Evolutionary conservation across 2,888 invertebrate genomes (phyloP).

Genomic region (Druceiella hillmani): DNA sequence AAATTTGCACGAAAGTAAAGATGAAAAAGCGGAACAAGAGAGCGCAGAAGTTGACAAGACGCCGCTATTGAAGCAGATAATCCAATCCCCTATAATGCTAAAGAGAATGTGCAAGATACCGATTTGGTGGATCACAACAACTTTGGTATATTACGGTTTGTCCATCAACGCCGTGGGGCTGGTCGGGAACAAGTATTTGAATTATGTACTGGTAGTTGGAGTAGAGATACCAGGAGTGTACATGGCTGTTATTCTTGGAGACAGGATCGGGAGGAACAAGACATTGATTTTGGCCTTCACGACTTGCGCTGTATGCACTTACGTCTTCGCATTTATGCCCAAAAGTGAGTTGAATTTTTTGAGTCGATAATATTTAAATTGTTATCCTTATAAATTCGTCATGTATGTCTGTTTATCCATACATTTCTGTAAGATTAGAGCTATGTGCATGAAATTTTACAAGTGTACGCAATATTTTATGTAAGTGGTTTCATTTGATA

Average conservation of each 20-base stretch:
- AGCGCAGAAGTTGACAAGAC: slow-evolving; percentile 11
- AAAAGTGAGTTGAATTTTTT: no score
- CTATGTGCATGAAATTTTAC: no score
- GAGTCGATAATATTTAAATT: no score
- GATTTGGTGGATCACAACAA: slow-evolving; percentile 73
- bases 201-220: slow-evolving; percentile 60
- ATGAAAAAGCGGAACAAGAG: slow-evolving; percentile 25
- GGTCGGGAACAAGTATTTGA: slow-evolving; percentile 68
- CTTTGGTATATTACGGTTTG: slow-evolving; percentile 74
- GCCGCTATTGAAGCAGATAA: slow-evolving; percentile 37
- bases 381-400: no score
- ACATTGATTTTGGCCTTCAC: slow-evolving; percentile 38
- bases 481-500: no score
- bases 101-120: slow-evolving; percentile 62
- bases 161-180: slow-evolving; percentile 70
- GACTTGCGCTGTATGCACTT: slow-evolving; percentile 46
- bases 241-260: slow-evolving; percentile 56
- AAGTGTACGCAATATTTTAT: no score
- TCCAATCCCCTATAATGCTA: slow-evolving; percentile 50
- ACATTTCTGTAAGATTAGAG: no score
- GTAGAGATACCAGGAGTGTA: slow-evolving; percentile 70
- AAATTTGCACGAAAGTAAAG: background rate
- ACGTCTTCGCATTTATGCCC: slow-evolving; percentile 49
- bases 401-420: no score
- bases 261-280: slow-evolving; percentile 51